Base-by-base conservation (phyloP, 2,797 vertebrate species). In the Eptatretus atami region DNA sequence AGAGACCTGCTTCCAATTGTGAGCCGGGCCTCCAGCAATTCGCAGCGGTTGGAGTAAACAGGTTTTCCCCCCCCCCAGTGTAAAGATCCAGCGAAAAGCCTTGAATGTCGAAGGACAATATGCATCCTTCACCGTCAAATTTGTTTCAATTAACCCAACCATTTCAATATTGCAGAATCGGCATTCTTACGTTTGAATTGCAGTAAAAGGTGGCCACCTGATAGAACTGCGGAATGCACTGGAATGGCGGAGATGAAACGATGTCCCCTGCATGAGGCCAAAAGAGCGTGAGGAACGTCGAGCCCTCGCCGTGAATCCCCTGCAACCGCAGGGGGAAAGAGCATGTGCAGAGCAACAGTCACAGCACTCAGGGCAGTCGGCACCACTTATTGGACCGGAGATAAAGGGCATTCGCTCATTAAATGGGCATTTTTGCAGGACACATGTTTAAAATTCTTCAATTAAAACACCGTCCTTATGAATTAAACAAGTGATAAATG, bases 251-350 rank as follows among this genome's bases (percentile, higher is more conserved):
- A 79, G 82, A 83, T 85, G 70, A 96, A 71, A 95, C 72, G 2
- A 87, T 65, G 65, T 95, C 86, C 87, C 90, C 96, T 65, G 94
- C 73, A 98, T 78, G 66, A 96, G 79, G 15, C 79, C 80, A n/a
- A 67, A 77, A 90, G 31, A 98, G 70, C 0, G 81, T 84, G 65
- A 78, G 79, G 68, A 95, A 98, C 0, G 88, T 94, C 5, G 83
- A 82, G 2, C 87, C 88, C 71, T 98, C 92, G 9, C 92, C 90
- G 2, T 98, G 87, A 69, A 98, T 86, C n/a, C 53, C 90, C 92
- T 96, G 52, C 63, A n/a, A 31, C 31, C 31, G 6, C 31, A 31
- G 31, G 64, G 1, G 53, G 9, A 10, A 64, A 65, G 57, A 65
- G 63, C 6, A 3, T 11, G 1, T 57, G n/a, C 12, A 64, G 54